phyloP scores from a whole-genome alignment of 2,797 vertebrate genomes.

The Hemibagrus guttatus region DNA sequence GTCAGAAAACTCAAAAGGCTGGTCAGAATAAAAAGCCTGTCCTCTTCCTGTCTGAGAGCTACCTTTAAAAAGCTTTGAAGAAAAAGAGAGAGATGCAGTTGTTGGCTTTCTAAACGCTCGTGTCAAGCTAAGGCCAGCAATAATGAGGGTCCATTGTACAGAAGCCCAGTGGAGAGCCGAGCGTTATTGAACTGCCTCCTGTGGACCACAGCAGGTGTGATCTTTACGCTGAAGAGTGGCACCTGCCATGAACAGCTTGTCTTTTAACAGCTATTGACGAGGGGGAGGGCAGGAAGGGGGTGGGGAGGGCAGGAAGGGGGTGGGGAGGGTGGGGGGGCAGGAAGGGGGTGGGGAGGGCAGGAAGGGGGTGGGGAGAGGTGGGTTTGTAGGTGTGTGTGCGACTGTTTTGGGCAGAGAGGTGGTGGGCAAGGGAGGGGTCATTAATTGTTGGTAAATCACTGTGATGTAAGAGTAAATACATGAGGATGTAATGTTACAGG shows the following conservation, averaged over 20 bases:
- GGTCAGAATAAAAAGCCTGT: constrained; percentile 1
- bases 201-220: constrained; percentile 18
- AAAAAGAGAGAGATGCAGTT: not conserved
- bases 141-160: constrained; percentile 27
- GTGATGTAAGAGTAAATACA: not conserved
- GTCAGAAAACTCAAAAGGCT: constrained; percentile 9
- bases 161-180: not conserved
- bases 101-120: not conserved
- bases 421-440: too few relatives aligned
- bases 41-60: not conserved
- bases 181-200: constrained; percentile 8
- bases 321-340: too few relatives aligned
- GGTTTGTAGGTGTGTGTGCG: too few relatives aligned
- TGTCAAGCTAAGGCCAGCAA: not conserved
- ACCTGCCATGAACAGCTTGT: not conserved
- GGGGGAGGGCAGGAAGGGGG: too few relatives aligned
- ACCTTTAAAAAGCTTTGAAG: not conserved
- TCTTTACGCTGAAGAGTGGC: constrained; percentile 19
- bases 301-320: too few relatives aligned
- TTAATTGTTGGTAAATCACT: too few relatives aligned
- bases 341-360: too few relatives aligned
- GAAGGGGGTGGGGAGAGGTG: too few relatives aligned
- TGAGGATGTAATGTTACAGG: not conserved
- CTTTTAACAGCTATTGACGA: constrained; percentile 5
- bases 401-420: too few relatives aligned